A percentile compares a stretch with the other conserved stretches of the same genome.
Conservation (phyloP, 2,797 vertebrate genomes). For the Miichthys miiuy region DNA sequence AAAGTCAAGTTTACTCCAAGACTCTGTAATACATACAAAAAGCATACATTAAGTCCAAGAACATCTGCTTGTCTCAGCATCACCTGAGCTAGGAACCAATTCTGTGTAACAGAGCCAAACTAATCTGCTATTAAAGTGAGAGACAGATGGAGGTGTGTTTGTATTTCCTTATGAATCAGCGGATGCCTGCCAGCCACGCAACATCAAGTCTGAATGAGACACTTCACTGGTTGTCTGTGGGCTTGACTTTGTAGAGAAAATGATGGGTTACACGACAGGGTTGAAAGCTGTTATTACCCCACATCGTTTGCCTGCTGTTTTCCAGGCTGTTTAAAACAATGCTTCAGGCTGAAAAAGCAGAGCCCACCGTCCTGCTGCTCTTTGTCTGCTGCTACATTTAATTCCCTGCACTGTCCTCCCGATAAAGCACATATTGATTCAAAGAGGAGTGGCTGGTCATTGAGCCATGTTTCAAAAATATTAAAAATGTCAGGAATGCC, state of each 20-base stretch:
- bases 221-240: constrained; percentile 38
- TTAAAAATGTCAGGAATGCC: constrained; percentile 31
- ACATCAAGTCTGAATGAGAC: constrained; percentile 30
- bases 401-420: constrained; percentile 21
- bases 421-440: constrained; percentile 58
- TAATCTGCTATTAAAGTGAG: constrained; percentile 25
- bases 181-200: constrained; percentile 11
- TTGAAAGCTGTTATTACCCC: constrained; percentile 57
- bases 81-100: neutral
- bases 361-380: constrained; percentile 38
- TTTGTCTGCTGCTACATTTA: constrained; percentile 50
- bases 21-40: constrained; percentile 12
- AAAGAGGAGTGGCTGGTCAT: constrained; percentile 22
- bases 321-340: constrained; percentile 33
- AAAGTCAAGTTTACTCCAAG: constrained; percentile 35
- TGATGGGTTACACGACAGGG: constrained; percentile 21
- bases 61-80: constrained; percentile 37
- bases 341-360: constrained; percentile 32
- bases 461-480: constrained; percentile 39
- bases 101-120: constrained; percentile 29
- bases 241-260: constrained; percentile 28
- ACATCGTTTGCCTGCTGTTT: constrained; percentile 20
- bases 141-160: constrained; percentile 35
- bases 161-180: constrained; percentile 33
- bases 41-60: constrained; percentile 10